A percentile compares a stretch with the other conserved stretches of the same genome.
Conservation (phyloP, 1,140 invertebrate species). For the Camponotus floridanus region DNA sequence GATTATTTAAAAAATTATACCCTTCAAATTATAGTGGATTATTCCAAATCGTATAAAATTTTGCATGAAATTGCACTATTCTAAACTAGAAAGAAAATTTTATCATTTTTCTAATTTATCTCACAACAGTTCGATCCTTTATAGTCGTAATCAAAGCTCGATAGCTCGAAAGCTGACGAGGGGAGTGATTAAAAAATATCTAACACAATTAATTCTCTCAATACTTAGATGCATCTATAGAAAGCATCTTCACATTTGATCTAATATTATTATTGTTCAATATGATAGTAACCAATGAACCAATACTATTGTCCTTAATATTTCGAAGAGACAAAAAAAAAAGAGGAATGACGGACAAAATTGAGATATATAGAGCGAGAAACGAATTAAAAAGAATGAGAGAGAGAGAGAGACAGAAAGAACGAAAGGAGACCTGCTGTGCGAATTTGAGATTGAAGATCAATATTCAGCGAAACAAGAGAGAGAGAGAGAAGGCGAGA, state of each 20-base stretch:
- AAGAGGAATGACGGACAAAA: neutral
- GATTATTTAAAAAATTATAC: too few species aligned
- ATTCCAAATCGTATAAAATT: neutral
- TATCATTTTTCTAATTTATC: neutral
- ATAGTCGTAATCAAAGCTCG: neutral
- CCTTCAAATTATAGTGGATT: too few species aligned
- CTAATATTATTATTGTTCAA: neutral
- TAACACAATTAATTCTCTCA: neutral
- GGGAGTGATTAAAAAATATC: neutral
- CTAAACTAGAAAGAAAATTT: neutral
- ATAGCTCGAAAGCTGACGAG: neutral
- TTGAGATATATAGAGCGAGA: neutral
- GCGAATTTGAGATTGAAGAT: conserved; percentile 72
- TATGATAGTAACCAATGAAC: neutral
- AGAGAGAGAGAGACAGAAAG: neutral
- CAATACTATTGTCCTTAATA: neutral
- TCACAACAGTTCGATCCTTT: neutral
- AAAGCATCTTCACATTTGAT: neutral
- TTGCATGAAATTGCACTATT: neutral
- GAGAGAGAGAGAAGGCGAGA: conserved; percentile 53
- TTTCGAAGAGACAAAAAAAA: neutral
- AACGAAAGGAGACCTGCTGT: conserved; percentile 27
- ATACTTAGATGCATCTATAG: neutral
- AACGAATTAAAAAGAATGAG: neutral
- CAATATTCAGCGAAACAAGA: conserved; percentile 72